Conservation (phyloP, 2,113 vertebrate genomes). For the Numenius arquata region DNA sequence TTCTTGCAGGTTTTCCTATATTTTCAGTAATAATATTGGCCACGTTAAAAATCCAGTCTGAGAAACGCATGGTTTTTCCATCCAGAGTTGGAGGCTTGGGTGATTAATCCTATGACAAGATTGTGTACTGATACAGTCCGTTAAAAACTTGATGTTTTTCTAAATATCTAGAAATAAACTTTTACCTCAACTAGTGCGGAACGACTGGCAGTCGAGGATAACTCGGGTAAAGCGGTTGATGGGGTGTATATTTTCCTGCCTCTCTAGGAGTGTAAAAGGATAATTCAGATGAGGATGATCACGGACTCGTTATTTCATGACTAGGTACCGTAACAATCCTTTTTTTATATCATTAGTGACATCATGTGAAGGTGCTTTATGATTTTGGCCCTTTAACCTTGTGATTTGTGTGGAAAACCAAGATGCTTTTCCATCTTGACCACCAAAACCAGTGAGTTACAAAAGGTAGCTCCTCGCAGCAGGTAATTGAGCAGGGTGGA, state of each 20-base stretch:
- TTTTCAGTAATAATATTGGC: not conserved
- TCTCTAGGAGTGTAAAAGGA: not conserved
- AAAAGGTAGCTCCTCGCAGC: not conserved
- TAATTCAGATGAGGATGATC: not conserved
- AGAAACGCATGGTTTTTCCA: not conserved
- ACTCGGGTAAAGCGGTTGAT: not conserved
- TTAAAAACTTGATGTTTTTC: not conserved
- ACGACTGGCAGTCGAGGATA: not conserved
- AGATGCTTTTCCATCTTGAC: not conserved
- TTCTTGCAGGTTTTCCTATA: accelerated
- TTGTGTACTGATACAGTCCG: not conserved
- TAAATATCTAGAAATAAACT: not conserved
- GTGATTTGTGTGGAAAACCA: too few relatives aligned
- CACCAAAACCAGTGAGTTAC: too few relatives aligned
- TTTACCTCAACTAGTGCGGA: not conserved
- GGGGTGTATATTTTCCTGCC: not conserved
- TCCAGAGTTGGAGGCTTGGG: not conserved
- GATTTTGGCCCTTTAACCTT: not conserved
- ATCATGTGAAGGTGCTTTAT: not conserved
- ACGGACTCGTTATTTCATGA: not conserved
- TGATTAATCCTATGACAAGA: not conserved
- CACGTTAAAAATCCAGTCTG: not conserved
- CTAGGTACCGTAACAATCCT: not conserved
- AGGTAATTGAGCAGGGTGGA: not conserved
- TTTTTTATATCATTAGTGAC: not conserved